A percentile compares a stretch with the other conserved stretches of the same genome.
phyloP scores from a whole-genome alignment of 2,888 invertebrate species.

The Drosophila villosipedis region DNA sequence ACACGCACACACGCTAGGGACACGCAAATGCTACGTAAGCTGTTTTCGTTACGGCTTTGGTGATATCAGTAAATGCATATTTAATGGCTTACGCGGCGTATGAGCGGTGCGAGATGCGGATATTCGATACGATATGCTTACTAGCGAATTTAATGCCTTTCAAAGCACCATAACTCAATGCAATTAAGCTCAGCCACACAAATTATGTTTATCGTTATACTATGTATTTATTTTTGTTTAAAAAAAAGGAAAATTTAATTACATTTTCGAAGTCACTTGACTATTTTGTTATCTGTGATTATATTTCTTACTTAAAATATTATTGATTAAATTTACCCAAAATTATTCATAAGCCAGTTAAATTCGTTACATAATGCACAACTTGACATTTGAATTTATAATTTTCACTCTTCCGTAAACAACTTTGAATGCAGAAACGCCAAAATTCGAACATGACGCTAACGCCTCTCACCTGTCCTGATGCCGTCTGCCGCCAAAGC shows the following conservation, averaged over 20 bases:
- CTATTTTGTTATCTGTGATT: not conserved
- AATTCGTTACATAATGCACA: not conserved
- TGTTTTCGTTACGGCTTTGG: conserved; percentile 76
- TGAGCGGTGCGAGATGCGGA: conserved; percentile 62
- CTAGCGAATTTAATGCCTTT: conserved; percentile 34
- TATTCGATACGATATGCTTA: conserved; percentile 40
- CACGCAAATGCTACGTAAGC: conserved; percentile 69
- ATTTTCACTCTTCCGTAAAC: conserved; percentile 11
- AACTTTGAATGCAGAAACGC: conserved; percentile 18
- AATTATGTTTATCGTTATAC: conserved; percentile 11
- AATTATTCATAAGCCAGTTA: not conserved
- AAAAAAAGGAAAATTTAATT: not conserved
- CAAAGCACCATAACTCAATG: conserved; percentile 43
- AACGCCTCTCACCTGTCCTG: conserved; percentile 23
- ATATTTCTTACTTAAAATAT: not conserved
- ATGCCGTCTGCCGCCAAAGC: conserved; percentile 14
- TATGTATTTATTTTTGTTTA: not conserved
- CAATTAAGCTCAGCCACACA: conserved; percentile 12
- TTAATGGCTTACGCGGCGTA: conserved; percentile 73
- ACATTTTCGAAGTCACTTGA: not conserved
- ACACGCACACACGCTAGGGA: conserved; percentile 13
- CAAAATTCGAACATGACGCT: conserved; percentile 7
- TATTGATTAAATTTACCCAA: no score
- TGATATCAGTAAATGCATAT: conserved; percentile 80
- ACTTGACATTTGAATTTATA: not conserved